phyloP scores from a whole-genome alignment of 2,113 vertebrate species.

The Amblyopsis rosae region DNA sequence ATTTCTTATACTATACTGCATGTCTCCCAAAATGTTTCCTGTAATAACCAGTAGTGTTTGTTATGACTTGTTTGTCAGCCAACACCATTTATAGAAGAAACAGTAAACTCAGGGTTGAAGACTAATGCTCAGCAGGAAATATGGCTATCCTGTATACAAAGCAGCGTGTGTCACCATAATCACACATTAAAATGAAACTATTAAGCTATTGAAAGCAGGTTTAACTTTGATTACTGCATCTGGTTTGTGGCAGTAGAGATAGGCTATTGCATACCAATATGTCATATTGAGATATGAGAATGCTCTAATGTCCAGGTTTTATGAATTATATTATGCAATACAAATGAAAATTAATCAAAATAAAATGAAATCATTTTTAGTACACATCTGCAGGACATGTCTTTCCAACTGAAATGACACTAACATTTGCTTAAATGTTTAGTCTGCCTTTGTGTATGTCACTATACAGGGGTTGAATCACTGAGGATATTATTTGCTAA shows the following conservation, averaged over 20 bases:
- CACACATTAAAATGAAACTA: not conserved
- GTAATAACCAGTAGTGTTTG: constrained; percentile 16
- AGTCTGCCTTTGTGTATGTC: constrained; percentile 37
- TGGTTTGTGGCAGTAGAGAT: not conserved
- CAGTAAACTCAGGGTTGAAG: constrained; percentile 34
- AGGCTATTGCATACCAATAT: not conserved
- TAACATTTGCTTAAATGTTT: constrained; percentile 13
- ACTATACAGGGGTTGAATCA: constrained; percentile 41
- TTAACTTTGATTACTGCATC: not conserved
- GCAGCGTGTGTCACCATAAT: not conserved
- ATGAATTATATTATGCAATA: too few species aligned
- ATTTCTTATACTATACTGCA: not conserved
- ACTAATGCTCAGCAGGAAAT: constrained; percentile 16
- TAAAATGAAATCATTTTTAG: not conserved
- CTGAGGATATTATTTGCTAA: constrained; percentile 28
- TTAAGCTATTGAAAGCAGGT: not conserved
- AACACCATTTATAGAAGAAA: constrained; percentile 43
- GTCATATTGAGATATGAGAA: too few species aligned
- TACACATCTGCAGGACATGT: not conserved
- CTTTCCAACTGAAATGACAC: constrained; percentile 1
- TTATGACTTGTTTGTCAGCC: constrained; percentile 18
- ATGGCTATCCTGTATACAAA: constrained; percentile 22
- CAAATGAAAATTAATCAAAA: too few species aligned
- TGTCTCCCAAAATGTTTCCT: constrained; percentile 1
- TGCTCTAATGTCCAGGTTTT: too few species aligned